Conservation (phyloP, 1,140 invertebrate genomes). For the Drosophila guanche region DNA sequence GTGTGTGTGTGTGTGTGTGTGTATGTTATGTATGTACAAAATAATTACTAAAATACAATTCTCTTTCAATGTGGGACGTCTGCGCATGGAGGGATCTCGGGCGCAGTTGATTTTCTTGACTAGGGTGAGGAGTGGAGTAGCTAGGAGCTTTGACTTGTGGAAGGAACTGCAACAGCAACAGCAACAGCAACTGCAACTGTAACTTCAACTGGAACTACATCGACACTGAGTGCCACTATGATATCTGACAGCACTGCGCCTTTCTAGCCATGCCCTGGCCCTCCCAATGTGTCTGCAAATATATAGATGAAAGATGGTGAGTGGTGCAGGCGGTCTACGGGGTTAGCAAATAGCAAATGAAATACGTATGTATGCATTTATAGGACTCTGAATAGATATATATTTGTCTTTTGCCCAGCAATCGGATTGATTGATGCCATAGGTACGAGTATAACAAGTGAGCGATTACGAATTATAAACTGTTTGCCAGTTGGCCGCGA, state of each 20-base stretch:
- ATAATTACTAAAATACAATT: slow-evolving; percentile 71
- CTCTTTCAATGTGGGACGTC: slow-evolving; percentile 57
- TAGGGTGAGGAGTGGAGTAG: slow-evolving; percentile 41
- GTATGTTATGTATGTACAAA: slow-evolving; percentile 56
- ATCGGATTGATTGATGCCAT: slow-evolving; percentile 41
- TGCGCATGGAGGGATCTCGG: slow-evolving; percentile 2
- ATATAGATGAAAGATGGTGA: slow-evolving; percentile 77
- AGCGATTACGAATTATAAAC: slow-evolving; percentile 32
- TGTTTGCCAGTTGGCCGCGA: slow-evolving; percentile 27
- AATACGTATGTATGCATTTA: slow-evolving; percentile 18
- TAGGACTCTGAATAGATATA: slow-evolving; percentile 15
- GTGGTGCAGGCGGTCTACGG: slow-evolving; percentile 42
- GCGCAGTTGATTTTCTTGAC: slow-evolving; percentile 51
- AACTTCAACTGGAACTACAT: slow-evolving; percentile 34
- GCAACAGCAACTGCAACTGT: slow-evolving; percentile 25
- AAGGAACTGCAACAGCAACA: slow-evolving; percentile 60
- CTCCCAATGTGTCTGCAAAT: slow-evolving; percentile 81
- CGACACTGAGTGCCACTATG: slow-evolving; percentile 68
- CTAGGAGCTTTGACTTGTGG: slow-evolving; percentile 56
- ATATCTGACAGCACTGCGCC: slow-evolving; percentile 80
- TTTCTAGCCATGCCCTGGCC: slow-evolving; percentile 67
- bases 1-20: slow-evolving; percentile 32
- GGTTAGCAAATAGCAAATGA: slow-evolving; percentile 7
- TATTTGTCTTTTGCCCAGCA: slow-evolving; percentile 7
- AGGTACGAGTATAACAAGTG: slow-evolving; percentile 31